Conservation (phyloP, 2,888 invertebrate species). For the Microplitis deprimator region DNA sequence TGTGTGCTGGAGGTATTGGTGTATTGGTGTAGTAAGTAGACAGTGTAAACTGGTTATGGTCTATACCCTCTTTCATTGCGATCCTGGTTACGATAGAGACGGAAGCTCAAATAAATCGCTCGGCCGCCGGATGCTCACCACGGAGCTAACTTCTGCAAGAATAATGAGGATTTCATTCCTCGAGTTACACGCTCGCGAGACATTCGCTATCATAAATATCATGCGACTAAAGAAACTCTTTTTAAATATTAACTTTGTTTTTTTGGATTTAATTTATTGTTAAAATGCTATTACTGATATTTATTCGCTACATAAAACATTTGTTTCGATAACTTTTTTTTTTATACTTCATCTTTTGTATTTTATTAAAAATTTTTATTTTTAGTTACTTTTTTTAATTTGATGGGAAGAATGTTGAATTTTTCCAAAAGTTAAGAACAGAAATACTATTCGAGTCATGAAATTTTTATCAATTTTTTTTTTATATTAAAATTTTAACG, state of each 20-base stretch:
- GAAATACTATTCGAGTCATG: too few species aligned
- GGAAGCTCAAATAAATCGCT: constrained; percentile 66
- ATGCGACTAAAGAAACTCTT: constrained; percentile 29
- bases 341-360: too few species aligned
- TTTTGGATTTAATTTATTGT: constrained; percentile 11
- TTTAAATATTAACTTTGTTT: constrained; percentile 42
- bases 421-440: too few species aligned
- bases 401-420: too few species aligned
- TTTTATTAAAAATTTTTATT: too few species aligned
- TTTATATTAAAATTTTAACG: too few species aligned
- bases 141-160: constrained; percentile 57
- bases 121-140: constrained; percentile 62
- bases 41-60: constrained; percentile 62
- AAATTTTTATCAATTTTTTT: too few species aligned
- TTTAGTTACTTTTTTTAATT: too few species aligned
- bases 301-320: neutral
- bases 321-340: too few species aligned
- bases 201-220: constrained; percentile 48
- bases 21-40: constrained; percentile 48
- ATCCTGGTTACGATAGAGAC: constrained; percentile 62
- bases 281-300: neutral
- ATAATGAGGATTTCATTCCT: constrained; percentile 62
- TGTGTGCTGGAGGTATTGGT: neutral
- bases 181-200: constrained; percentile 49
- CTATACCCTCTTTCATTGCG: constrained; percentile 59